phyloP scores from a whole-genome alignment of 1,140 invertebrate species.

The Calephelis nemesis region DNA sequence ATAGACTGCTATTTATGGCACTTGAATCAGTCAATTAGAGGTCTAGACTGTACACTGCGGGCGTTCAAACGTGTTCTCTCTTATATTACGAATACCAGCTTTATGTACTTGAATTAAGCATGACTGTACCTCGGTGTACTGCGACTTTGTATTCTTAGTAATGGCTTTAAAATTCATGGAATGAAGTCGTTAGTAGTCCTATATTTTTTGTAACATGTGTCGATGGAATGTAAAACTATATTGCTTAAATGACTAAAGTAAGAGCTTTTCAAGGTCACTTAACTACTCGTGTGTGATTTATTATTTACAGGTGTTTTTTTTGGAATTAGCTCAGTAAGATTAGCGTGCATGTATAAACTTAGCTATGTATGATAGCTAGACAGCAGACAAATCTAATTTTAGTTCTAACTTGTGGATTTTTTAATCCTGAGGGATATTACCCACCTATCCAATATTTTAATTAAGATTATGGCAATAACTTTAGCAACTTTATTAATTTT shows the following conservation, averaged over 20 bases:
- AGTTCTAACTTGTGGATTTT: no score
- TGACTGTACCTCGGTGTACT: not conserved
- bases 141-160: conserved; percentile 5
- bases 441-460: no score
- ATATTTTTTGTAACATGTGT: not conserved
- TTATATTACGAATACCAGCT: not conserved
- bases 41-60: conserved; percentile 38
- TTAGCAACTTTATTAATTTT: no score
- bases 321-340: no score
- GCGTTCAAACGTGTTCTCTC: conserved; percentile 5
- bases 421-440: no score
- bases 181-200: not conserved
- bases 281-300: no score
- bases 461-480: no score
- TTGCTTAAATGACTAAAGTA: not conserved
- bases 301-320: no score
- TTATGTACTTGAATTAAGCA: not conserved
- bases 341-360: no score
- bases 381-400: no score
- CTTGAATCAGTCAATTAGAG: conserved; percentile 57
- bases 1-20: conserved; percentile 52
- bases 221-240: not conserved
- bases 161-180: conserved; percentile 12
- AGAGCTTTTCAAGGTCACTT: no score
- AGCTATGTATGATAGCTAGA: no score